Percentiles rank a stretch among this genome's conserved stretches.
phyloP scores from a whole-genome alignment of 2,113 vertebrate genomes.

The human (Homo sapiens) region GRCh38 chr7:12799501-12800000 shows the following conservation, averaged over 20 bases:
- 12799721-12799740: background rate
- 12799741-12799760: background rate
- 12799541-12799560: background rate
- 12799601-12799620: conserved; percentile 1
- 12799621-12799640: background rate
- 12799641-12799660: background rate
- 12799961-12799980: accelerated
- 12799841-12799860: background rate
- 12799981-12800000: background rate
- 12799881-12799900: background rate
- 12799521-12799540: background rate
- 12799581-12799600: background rate
- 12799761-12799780: background rate
- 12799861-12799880: background rate
- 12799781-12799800: background rate
- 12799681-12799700: background rate
- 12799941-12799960: too few relatives aligned
- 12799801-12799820: background rate
- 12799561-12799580: background rate
- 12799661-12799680: background rate
- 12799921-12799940: background rate
- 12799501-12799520: background rate
- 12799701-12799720: background rate
- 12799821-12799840: background rate
- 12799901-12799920: background rate